Percentiles rank a stretch among this genome's conserved stretches.
Evolutionary conservation across 2,888 invertebrate genomes (phyloP).

Genomic region (Anodontia alba): DNA sequence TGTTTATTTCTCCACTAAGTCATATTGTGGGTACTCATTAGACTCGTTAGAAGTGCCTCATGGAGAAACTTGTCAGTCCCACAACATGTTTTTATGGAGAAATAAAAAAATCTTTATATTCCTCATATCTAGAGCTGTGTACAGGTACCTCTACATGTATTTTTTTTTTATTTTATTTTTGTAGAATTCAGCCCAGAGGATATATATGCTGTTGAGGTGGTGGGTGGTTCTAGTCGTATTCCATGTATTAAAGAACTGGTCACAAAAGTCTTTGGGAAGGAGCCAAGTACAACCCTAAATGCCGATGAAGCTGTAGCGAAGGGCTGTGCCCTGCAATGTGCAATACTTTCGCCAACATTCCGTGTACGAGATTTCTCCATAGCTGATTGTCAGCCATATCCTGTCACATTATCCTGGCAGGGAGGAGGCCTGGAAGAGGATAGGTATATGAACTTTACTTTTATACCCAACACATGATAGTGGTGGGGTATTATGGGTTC

Average conservation of each 20-base stretch:
- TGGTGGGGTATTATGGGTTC: too few species aligned
- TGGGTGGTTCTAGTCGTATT: slow-evolving; percentile 97
- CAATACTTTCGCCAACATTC: slow-evolving; percentile 98
- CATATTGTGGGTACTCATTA: too few species aligned
- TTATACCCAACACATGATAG: not conserved
- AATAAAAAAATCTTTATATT: too few species aligned
- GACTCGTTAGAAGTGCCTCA: too few species aligned
- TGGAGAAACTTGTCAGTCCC: too few species aligned
- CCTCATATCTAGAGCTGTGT: not conserved
- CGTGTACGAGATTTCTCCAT: slow-evolving; percentile 98
- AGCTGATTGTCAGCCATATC: slow-evolving; percentile 95
- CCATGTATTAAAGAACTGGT: slow-evolving; percentile 96
- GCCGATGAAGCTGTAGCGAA: slow-evolving; percentile 97
- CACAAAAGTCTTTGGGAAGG: slow-evolving; percentile 92
- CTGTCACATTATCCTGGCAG: slow-evolving; percentile 87
- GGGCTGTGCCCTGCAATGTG: slow-evolving; percentile 97
- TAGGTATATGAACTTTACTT: slow-evolving; percentile 85
- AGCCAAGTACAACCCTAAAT: slow-evolving; percentile 97
- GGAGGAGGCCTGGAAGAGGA: slow-evolving; percentile 86
- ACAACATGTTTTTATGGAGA: too few species aligned
- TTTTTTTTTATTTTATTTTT: slow-evolving; percentile 64
- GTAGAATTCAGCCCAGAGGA: slow-evolving; percentile 92
- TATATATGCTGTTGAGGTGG: slow-evolving; percentile 97
- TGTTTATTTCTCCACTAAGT: too few species aligned
- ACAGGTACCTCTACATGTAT: not conserved